These are phyloP conservation scores for Andrena cerasifolii DNA, from an alignment of 1,140 invertebrate genomes.

Conservation along the genomic window DNA sequence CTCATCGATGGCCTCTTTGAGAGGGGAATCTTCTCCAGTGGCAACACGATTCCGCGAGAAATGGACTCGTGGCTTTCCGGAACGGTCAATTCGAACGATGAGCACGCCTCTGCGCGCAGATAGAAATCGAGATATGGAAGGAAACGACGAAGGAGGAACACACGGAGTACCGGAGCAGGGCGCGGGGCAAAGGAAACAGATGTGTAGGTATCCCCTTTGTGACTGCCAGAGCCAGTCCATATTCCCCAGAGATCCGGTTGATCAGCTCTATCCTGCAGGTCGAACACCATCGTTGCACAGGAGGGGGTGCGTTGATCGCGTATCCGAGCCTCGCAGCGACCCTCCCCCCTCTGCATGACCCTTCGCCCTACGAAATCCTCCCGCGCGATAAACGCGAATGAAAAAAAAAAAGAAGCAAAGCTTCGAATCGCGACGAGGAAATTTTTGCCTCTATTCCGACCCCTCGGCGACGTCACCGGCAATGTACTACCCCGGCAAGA, in stretches of 20 bases:
- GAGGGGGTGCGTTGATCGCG: slow-evolving; percentile 25
- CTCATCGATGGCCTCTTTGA: slow-evolving; percentile 35
- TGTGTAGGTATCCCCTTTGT: slow-evolving; percentile 58
- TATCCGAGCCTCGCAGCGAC: neutral
- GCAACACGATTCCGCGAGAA: slow-evolving; percentile 57
- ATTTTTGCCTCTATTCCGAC: slow-evolving; percentile 8
- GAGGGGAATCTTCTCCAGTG: slow-evolving; percentile 34
- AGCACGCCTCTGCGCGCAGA: slow-evolving; percentile 29
- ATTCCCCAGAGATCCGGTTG: slow-evolving; percentile 57
- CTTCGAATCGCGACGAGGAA: slow-evolving; percentile 22
- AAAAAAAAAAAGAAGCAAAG: slow-evolving; percentile 8
- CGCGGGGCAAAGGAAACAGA: slow-evolving; percentile 40
- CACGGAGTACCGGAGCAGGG: slow-evolving; percentile 8
- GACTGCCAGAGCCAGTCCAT: slow-evolving; percentile 50
- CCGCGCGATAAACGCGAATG: slow-evolving; percentile 5
- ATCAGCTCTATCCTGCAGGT: slow-evolving; percentile 50
- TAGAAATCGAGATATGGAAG: slow-evolving; percentile 55
- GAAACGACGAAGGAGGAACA: slow-evolving; percentile 14
- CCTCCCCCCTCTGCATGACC: neutral
- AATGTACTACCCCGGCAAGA: slow-evolving; percentile 27
- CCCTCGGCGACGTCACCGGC: slow-evolving; percentile 18
- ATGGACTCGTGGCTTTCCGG: slow-evolving; percentile 40
- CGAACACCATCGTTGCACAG: neutral
- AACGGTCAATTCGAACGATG: slow-evolving; percentile 54
- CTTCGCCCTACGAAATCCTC: slow-evolving; percentile 6